Evolutionary conservation across 2,113 vertebrate species (phyloP).

Genomic region (Pavo muticus): DNA sequence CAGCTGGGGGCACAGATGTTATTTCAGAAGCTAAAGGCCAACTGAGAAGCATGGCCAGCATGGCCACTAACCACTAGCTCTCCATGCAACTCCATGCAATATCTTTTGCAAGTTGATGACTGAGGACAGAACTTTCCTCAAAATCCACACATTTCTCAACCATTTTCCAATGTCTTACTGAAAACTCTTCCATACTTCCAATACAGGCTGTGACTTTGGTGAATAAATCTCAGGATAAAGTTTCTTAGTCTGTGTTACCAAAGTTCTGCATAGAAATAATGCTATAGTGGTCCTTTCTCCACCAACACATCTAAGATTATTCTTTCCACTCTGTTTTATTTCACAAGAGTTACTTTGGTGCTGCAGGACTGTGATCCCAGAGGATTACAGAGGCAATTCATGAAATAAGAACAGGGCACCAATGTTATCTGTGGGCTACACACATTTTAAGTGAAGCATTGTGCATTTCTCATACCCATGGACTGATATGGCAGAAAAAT

Average conservation of each 20-base stretch:
- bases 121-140: not conserved
- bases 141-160: not conserved
- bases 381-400: not conserved
- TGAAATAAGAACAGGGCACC: not conserved
- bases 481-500: not conserved
- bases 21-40: not conserved
- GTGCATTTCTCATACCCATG: not conserved
- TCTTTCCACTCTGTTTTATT: not conserved
- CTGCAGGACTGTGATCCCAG: not conserved
- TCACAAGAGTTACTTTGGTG: not conserved
- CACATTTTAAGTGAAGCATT: not conserved
- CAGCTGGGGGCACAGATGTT: not conserved
- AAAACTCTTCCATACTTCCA: not conserved
- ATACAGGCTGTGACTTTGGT: not conserved
- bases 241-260: not conserved
- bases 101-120: not conserved
- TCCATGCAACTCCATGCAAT: too few species aligned
- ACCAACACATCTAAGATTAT: not conserved
- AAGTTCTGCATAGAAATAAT: not conserved
- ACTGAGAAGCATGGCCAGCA: not conserved
- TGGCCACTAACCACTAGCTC: too few species aligned
- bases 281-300: not conserved
- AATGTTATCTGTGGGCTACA: not conserved
- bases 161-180: not conserved
- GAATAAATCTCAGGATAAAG: not conserved